Base-by-base conservation (phyloP, 2,797 vertebrate species). In the Remorina albescens region DNA sequence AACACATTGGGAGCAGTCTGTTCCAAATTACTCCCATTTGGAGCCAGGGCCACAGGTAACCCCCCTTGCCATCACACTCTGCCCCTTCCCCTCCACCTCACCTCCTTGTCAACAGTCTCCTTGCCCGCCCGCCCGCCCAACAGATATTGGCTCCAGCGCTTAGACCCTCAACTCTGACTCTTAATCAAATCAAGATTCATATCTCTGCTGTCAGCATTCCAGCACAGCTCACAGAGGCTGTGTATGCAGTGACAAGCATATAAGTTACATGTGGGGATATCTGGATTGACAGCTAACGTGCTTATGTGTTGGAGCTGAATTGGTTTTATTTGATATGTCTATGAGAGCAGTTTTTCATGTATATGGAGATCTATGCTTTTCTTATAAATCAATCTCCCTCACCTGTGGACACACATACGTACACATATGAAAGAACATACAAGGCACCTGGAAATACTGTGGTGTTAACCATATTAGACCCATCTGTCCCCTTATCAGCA, bases 1-100 rank as follows among this genome's bases (percentile, higher is more conserved):
- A 98, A 97, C 96, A 96, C 94, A 93, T 96, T 96, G 95, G 94
- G 95, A 95, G 93, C 95, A 95, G 96, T 96, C 96, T 97, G 96
- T 95, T 96, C 95, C 94, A 95, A 97, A 97, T 98, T 96, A 97
- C 92, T 95, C 96, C 95, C 96, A 96, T 95, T 97, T 95, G 96
- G 95, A 96, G 93, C 81, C 73, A 86, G 90, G 94, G 95, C 94
- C 94, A 96, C 96, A 96, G 95, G 96, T 96, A 95, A 94, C 91
- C 85, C 66, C 57, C 44, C 51, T 62, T 64, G 46, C 88, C 86
- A 84, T 76, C 84, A 65, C 80, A 75, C 84, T 76, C 80, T 81
- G 70, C 77, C 88, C 82, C 84, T 89, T 88, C 79, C 84, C 84
- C 88, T 83, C 75, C 89, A 83, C 80, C 88, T 92, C 82, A 88